Percentiles rank a stretch among this genome's conserved stretches.
These are phyloP conservation scores for Glyphotaelius pellucidus DNA, from an alignment of 2,888 invertebrate species.

Conservation along the genomic window DNA sequence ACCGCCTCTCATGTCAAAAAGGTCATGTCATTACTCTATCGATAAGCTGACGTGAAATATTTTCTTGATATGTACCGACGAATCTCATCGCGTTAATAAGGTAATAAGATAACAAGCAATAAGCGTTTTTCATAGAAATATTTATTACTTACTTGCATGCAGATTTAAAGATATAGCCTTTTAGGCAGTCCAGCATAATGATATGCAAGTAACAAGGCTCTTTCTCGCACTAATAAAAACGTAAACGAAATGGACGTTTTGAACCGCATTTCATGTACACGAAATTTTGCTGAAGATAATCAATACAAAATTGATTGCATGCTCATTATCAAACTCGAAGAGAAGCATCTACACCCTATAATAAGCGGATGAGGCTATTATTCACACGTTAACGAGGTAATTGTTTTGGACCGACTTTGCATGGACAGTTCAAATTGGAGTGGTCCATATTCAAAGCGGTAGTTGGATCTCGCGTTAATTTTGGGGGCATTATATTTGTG, in stretches of 20 bases:
- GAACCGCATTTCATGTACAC: neutral
- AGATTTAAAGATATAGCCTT: slow-evolving; percentile 1
- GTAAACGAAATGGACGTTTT: slow-evolving; percentile 17
- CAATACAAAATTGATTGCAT: slow-evolving; percentile 19
- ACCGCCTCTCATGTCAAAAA: neutral
- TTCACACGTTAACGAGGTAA: slow-evolving; percentile 48
- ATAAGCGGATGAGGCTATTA: slow-evolving; percentile 26
- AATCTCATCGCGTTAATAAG: neutral
- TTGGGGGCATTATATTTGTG: slow-evolving; percentile 42
- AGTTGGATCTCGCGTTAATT: slow-evolving; percentile 40
- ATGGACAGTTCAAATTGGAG: slow-evolving; percentile 36
- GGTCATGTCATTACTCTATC: neutral
- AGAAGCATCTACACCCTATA: slow-evolving; percentile 29
- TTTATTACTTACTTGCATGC: neutral
- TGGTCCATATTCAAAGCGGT: slow-evolving; percentile 45
- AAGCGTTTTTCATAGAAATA: neutral
- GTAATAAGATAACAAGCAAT: slow-evolving; percentile 11
- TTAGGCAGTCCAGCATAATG: neutral
- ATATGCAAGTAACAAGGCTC: neutral
- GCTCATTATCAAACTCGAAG: slow-evolving; percentile 8
- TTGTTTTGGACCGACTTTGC: slow-evolving; percentile 33
- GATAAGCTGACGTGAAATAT: slow-evolving; percentile 24
- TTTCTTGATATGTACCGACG: slow-evolving; percentile 3
- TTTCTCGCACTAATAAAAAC: neutral
- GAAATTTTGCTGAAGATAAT: slow-evolving; percentile 35